phyloP scores from a whole-genome alignment of 2,113 vertebrate species.

The Pithys albifrons region DNA sequence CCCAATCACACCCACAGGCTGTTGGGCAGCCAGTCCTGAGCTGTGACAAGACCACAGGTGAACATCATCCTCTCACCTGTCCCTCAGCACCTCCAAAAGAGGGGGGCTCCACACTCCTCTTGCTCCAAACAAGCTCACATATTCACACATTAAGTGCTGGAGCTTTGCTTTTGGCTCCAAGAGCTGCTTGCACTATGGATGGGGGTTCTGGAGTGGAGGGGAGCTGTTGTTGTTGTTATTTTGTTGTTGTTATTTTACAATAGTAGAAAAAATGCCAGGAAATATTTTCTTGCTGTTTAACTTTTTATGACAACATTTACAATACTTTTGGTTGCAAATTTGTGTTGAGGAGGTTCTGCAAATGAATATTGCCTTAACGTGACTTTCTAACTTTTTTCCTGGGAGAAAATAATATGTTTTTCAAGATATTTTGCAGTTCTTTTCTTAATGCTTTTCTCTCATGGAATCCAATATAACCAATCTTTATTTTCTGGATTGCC shows the following conservation, averaged over 20 bases:
- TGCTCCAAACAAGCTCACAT: not conserved
- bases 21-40: not conserved
- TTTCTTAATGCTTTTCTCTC: not conserved
- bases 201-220: too few species aligned
- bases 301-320: not conserved
- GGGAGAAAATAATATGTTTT: not conserved
- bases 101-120: not conserved
- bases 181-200: not conserved
- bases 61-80: not conserved
- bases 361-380: not conserved
- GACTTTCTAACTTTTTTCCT: not conserved
- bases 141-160: not conserved
- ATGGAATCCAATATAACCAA: not conserved
- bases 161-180: not conserved
- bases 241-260: not conserved
- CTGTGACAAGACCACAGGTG: not conserved
- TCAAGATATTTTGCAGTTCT: not conserved
- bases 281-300: not conserved
- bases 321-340: not conserved
- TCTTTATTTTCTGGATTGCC: not conserved
- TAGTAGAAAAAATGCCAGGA: not conserved
- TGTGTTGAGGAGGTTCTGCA: not conserved
- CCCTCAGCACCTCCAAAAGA: not conserved
- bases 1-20: fast-evolving
- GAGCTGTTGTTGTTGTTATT: not conserved